These are phyloP conservation scores for Semnopithecus entellus DNA, from an alignment of 2,113 vertebrate genomes.

Conservation along the genomic window DNA sequence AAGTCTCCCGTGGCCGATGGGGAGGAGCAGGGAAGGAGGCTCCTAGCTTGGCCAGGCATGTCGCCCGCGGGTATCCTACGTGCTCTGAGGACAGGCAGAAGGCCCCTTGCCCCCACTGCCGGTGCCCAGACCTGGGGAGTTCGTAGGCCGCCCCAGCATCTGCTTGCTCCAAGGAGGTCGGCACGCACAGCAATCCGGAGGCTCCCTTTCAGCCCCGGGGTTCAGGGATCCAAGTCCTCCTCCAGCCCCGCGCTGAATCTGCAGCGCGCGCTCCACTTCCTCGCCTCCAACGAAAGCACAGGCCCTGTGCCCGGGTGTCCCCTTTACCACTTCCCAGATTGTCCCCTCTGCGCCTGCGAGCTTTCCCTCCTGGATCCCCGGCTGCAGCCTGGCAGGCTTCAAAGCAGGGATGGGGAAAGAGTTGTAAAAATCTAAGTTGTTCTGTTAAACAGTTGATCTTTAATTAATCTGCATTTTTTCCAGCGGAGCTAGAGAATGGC, in stretches of 20 bases:
- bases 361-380: rapidly evolving
- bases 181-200: too few relatives aligned
- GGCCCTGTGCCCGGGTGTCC: background rate
- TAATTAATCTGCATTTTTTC: background rate
- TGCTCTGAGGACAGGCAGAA: background rate
- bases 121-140: background rate
- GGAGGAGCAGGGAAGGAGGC: background rate
- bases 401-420: background rate
- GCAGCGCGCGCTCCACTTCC: rapidly evolving
- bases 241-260: background rate
- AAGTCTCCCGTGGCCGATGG: rapidly evolving
- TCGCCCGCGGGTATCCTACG: rapidly evolving
- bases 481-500: rapidly evolving
- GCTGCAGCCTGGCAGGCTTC: background rate
- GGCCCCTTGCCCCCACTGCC: too few relatives aligned
- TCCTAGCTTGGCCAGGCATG: background rate
- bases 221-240: rapidly evolving
- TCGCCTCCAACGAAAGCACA: background rate
- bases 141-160: rapidly evolving
- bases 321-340: too few relatives aligned
- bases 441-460: background rate
- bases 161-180: rapidly evolving
- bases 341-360: background rate
- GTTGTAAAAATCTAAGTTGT: background rate
- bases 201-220: rapidly evolving